Evolutionary conservation across 2,113 vertebrate species (phyloP), one percentile per base, ranked within the genome.

Genomic region (Eulacestoma nigropectus): DNA sequence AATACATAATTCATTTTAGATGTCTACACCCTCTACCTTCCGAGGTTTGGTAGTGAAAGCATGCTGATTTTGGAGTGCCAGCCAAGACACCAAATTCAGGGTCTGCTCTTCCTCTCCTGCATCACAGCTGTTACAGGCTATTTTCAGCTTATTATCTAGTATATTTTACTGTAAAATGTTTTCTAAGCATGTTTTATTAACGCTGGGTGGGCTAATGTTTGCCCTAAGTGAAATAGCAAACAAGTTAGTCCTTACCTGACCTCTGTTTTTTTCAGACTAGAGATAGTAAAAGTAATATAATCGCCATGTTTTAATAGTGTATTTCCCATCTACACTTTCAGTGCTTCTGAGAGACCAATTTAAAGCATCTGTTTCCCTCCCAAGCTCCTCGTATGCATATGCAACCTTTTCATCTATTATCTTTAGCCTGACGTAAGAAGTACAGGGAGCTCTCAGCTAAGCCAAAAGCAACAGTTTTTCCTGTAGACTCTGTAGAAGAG

Each of bases 291-390:
- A 79, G 52, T 60, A 87, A 84, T 62, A 56, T 72, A 91, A 93
- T 69, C 42, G 7, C 53, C 22, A 35, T 42, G 55, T 73, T 95
- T 92, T 94, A 75, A 79, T 53, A 82, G 89, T 4, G 2, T 73
- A 53, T 91, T 95, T 41, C 64, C 73, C 77, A 49, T 85, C 62
- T 89, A 46, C 53, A 11, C n/a, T 82, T 37, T 74, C 47, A 82
- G 41, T 73, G 50, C 60, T 89, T 92, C 73, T 59, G 44, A 56
- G 79, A 88, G 72, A 76, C 76, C 76, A 84, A 33, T 86, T 90
- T 81, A 82, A 95, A 93, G 67, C 76, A 96, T 96, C 83, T 93
- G 69, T 56, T 95, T 93, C 46, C 7, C 37, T 95, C 88, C 64
- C 88, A 85, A 90, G 55, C 50, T 74, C 42, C 53, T 89, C 2